Base-by-base conservation (phyloP, 2,113 vertebrate species). In the Salminus brasiliensis region DNA sequence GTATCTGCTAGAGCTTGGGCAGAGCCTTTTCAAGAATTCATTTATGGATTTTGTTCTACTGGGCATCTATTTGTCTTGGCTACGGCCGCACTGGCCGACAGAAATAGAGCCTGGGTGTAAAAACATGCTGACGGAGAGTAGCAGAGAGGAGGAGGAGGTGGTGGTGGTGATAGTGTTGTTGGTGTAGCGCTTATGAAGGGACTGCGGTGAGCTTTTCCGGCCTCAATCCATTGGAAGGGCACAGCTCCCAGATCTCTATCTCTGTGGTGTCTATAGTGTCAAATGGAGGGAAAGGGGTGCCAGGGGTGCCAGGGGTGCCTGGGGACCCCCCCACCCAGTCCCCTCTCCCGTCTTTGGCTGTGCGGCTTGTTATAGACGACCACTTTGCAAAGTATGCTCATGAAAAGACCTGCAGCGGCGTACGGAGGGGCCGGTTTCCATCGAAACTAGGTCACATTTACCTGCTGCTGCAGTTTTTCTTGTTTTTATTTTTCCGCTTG, bases 391-490 rank as follows among this genome's bases (percentile, higher is more conserved):
- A n/a, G n/a, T n/a, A n/a, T 18, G 36, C 11, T 53, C 5, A 7
- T 47, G 25, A 45, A 15, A 45, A 63, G 29, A 32, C 32, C 32
- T 63, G 29, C 7, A 7, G 15, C n/a, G 55, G 29, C 1, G 13
- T 13, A 29, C 9, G 18, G 6, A 34, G 21, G 34, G 21, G 8
- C 32, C 32, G 7, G 13, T 36, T 39, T 18, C 2, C 62, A 18
- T 36, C 27, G 11, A 27, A 87, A 65, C 13, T 29, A 71, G 34
- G 23, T 45, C 43, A 73, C 66, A 84, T 82, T 91, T 96, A 97
- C 95, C 95, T 97, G 94, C 93, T 95, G 92, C 93, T 95, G 90
- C 88, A 93, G 81, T 93, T 96, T 89, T 95, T 97, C 93, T 96
- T 95, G 89, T 93, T 93, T 93, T 96, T 96, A 90, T 81, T 95